Evolutionary conservation across 2,113 vertebrate genomes (phyloP).

Genomic region (Odocoileus virginianus): DNA sequence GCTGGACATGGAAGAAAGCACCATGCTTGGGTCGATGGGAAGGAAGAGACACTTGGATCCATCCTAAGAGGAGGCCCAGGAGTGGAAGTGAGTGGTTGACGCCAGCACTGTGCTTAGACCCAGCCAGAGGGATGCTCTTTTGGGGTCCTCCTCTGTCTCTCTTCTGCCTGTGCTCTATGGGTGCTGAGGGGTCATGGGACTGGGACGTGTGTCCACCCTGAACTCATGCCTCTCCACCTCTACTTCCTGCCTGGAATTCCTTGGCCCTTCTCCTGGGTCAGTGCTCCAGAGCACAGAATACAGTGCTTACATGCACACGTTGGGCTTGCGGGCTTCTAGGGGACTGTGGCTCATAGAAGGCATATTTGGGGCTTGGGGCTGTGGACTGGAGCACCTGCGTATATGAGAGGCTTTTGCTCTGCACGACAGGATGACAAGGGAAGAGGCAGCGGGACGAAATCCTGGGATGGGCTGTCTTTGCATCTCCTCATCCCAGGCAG

Average conservation of each 20-base stretch:
- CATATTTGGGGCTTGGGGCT: not conserved
- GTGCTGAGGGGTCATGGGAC: not conserved
- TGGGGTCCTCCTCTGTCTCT: not conserved
- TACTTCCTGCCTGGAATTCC: not conserved
- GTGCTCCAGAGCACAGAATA: not conserved
- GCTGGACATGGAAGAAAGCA: not conserved
- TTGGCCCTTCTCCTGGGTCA: not conserved
- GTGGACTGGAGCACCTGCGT: not conserved
- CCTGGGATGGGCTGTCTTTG: not conserved
- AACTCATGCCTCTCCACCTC: not conserved
- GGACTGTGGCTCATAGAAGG: no score
- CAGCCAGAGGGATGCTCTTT: not conserved
- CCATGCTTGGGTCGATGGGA: accelerated
- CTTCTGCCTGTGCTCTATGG: not conserved
- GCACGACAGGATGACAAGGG: not conserved
- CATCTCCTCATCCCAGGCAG: no score
- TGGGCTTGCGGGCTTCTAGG: not conserved
- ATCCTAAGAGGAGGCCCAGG: not conserved
- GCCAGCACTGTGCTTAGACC: not conserved
- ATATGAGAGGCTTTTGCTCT: not conserved
- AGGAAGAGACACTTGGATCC: not conserved
- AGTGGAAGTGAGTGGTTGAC: not conserved
- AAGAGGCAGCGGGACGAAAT: accelerated
- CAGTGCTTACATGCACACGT: accelerated
- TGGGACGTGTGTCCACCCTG: not conserved